Base-by-base conservation (phyloP, 2,113 vertebrate species). In the Terrapene triunguis region DNA sequence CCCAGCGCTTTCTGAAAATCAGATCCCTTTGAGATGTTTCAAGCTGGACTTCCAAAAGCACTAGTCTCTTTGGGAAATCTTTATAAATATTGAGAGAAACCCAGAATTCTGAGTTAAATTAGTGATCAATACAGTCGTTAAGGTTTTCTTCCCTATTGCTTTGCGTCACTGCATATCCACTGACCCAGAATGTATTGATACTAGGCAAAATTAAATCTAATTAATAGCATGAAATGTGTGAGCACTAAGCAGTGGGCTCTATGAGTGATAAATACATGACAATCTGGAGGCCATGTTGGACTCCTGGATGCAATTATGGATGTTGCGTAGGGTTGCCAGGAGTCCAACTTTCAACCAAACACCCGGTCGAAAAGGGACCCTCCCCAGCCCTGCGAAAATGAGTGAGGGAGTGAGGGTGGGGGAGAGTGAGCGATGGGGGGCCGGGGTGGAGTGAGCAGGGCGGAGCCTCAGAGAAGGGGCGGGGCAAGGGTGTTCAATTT, bases 151-250 rank as follows among this genome's bases (percentile, higher is more conserved):
- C 79, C 0, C 72, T 87, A n/a, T 50, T 91, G 80, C 80, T 91
- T 74, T 21, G 69, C 50, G 27, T 76, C 42, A 74, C 65, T 86
- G 81, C 35, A 42, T 88, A 89, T 89, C 92, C 92, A 62, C 87
- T 82, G 62, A 86, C 90, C 11, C 62, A 83, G 87, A 94, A 92
- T 85, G 57, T 81, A 80, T 90, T 94, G 91, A 83, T 89, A 94
- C 79, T 2, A 59, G 87, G 86, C 54, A 90, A 89, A 92, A 48
- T 51, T 92, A 83, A 90, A 96, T 50, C 1, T 94, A 87, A 91
- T 88, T 95, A 84, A 42, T 81, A 69, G 42, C 38, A 42, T 44
- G 42, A 24, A 76, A 44, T 25, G 42, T 11, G 38, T 76, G 72
- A 25, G 6, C 74, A 47, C 42, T 76, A 47, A 76, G 38, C 42